phyloP scores from a whole-genome alignment of 2,888 invertebrate genomes.

The Geotrupes spiniger region DNA sequence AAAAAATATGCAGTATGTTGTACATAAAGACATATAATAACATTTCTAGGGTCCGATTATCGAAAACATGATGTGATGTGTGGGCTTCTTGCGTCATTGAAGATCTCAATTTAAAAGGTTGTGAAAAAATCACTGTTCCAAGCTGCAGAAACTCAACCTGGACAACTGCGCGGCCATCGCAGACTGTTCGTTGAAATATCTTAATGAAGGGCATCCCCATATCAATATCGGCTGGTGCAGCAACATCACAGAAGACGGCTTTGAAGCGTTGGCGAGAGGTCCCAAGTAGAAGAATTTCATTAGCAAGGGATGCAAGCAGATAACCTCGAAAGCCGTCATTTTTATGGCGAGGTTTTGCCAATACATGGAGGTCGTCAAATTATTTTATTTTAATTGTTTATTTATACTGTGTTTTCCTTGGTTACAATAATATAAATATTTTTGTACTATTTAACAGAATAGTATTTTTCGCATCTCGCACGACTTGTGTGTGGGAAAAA shows the following conservation, averaged over 20 bases:
- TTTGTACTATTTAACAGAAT: too few relatives aligned
- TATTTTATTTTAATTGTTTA: too few relatives aligned
- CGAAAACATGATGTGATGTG: constrained; percentile 98
- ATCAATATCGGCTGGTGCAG: constrained; percentile 98
- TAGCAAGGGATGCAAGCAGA: constrained; percentile 81
- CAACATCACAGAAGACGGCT: constrained; percentile 87
- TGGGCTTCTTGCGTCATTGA: constrained; percentile 97
- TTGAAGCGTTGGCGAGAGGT: constrained; percentile 86
- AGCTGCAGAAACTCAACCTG: constrained; percentile 83
- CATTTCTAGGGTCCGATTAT: constrained; percentile 96
- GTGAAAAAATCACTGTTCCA: constrained; percentile 90
- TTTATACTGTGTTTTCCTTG: too few relatives aligned
- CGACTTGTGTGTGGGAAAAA: too few relatives aligned
- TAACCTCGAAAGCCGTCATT: constrained; percentile 85
- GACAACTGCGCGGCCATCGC: constrained; percentile 93
- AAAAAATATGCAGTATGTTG: too few relatives aligned
- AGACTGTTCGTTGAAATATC: constrained; percentile 85
- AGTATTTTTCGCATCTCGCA: too few relatives aligned
- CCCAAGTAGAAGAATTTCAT: constrained; percentile 80
- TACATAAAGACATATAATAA: too few relatives aligned
- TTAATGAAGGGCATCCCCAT: constrained; percentile 84
- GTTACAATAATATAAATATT: too few relatives aligned
- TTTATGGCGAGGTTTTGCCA: constrained; percentile 85
- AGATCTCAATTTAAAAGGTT: constrained; percentile 90
- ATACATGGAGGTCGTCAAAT: constrained; percentile 83